Percentiles rank a stretch among this genome's conserved stretches.
Conservation (phyloP, 1,140 invertebrate genomes). For the Chironomus striatipennis region DNA sequence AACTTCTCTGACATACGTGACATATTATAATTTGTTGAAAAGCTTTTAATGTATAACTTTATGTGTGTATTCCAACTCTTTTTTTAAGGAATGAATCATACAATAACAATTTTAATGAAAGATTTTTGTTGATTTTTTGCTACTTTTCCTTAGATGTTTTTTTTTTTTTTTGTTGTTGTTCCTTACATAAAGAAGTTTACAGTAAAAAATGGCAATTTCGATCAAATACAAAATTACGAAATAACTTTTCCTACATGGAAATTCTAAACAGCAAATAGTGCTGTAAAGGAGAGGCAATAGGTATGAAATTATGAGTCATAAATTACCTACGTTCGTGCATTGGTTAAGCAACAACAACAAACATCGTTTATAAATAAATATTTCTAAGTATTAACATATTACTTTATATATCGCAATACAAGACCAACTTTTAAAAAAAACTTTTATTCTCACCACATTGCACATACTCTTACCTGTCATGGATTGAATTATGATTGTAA, state of each 20-base stretch:
- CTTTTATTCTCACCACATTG: background rate
- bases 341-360: background rate
- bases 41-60: conserved; percentile 5
- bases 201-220: too few relatives aligned
- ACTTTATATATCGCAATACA: background rate
- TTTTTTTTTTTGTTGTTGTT: too few relatives aligned
- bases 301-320: conserved; percentile 9
- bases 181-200: too few relatives aligned
- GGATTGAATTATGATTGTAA: too few relatives aligned
- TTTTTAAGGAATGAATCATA: too few relatives aligned
- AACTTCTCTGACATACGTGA: background rate
- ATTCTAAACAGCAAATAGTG: too few relatives aligned
- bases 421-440: background rate
- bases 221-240: too few relatives aligned
- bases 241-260: too few relatives aligned
- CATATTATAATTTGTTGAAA: background rate
- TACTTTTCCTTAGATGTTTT: too few relatives aligned
- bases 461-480: background rate
- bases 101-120: too few relatives aligned
- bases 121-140: too few relatives aligned
- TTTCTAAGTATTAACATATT: conserved; percentile 14
- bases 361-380: conserved; percentile 15
- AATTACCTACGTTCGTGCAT: background rate
- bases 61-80: background rate
- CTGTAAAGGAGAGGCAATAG: background rate